Evolutionary conservation across 2,113 vertebrate species (phyloP).

Genomic region (Lonchura striata): DNA sequence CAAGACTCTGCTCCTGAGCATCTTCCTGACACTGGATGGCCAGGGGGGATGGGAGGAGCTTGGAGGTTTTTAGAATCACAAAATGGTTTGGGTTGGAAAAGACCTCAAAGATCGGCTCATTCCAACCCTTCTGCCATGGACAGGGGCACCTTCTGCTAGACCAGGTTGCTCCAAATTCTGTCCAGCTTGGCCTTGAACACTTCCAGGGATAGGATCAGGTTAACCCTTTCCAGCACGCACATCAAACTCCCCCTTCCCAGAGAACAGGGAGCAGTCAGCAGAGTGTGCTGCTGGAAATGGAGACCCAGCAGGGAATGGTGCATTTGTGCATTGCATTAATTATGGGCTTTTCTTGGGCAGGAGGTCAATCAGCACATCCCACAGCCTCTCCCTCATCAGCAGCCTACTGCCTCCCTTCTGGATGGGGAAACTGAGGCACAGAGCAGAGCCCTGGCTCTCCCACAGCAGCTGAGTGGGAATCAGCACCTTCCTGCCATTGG

Average conservation of each 20-base stretch:
- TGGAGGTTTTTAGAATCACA: neutral
- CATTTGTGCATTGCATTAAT: neutral
- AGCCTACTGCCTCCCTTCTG: neutral
- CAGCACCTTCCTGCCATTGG: neutral
- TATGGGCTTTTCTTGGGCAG: rapidly evolving
- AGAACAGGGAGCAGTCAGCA: neutral
- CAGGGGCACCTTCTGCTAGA: neutral
- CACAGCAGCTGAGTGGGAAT: rapidly evolving
- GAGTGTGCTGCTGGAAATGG: rapidly evolving
- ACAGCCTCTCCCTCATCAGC: neutral
- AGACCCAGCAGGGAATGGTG: rapidly evolving
- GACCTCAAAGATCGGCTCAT: neutral
- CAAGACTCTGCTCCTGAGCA: neutral
- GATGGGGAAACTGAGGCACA: slow-evolving; percentile 15
- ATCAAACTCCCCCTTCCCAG: neutral
- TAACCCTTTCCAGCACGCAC: neutral
- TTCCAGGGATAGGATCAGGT: neutral
- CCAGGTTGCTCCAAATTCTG: neutral
- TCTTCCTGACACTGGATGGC: neutral
- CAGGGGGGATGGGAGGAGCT: neutral
- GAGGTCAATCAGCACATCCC: neutral
- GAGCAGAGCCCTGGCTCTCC: neutral
- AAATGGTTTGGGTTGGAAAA: neutral
- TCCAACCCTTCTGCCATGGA: neutral
- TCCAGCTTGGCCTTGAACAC: neutral